Evolutionary conservation across 2,113 vertebrate species (phyloP).

Genomic region (Gallinago paraguaiae): DNA sequence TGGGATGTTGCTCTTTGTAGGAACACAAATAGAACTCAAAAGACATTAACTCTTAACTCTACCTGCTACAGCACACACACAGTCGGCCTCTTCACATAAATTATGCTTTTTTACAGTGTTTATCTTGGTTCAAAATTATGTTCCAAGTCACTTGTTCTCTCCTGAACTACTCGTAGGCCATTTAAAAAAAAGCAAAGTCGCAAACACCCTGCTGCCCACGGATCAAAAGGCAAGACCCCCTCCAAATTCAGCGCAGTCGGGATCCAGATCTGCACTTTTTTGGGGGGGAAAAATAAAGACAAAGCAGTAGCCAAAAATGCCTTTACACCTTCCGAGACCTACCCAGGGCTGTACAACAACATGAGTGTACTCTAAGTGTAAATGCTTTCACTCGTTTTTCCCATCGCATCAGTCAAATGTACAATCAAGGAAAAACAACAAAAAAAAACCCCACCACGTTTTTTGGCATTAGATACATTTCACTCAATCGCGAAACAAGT

Average conservation of each 20-base stretch:
- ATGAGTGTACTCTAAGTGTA: not conserved
- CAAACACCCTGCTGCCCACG: rapidly evolving
- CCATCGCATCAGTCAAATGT: not conserved
- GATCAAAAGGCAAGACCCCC: not conserved
- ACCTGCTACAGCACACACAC: not conserved
- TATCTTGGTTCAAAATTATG: not conserved
- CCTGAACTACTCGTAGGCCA: not conserved
- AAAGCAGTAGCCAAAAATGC: too few relatives aligned
- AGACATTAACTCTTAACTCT: not conserved
- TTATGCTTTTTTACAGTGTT: not conserved
- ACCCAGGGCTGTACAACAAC: not conserved
- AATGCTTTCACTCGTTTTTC: not conserved
- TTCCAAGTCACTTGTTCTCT: not conserved
- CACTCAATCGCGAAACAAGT: conserved; percentile 21
- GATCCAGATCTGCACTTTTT: not conserved
- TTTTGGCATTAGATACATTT: conserved; percentile 37
- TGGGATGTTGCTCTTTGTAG: not conserved
- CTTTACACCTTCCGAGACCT: not conserved
- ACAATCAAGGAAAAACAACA: not conserved
- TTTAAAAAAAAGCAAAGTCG: not conserved
- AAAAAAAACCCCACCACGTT: not conserved
- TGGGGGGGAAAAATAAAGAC: too few relatives aligned
- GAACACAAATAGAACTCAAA: not conserved
- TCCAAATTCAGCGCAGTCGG: not conserved
- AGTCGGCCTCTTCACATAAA: not conserved